Evolutionary conservation across 2,888 invertebrate genomes (phyloP).

Genomic region (Mesorhabditis spiculigera): DNA sequence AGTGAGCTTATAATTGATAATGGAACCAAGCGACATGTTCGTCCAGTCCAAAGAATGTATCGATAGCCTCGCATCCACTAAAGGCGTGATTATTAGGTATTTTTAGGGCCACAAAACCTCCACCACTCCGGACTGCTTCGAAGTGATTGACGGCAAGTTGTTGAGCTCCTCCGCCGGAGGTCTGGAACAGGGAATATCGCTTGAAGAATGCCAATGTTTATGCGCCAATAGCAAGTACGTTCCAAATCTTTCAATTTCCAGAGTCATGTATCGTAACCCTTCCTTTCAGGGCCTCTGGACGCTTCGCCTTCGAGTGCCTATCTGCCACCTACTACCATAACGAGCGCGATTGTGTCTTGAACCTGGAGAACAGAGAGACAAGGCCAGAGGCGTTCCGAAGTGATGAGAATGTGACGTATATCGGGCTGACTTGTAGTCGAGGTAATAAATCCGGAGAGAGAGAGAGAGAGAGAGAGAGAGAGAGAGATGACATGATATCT

Average conservation of each 20-base stretch:
- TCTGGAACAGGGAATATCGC: slow-evolving; percentile 48
- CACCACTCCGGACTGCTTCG: slow-evolving; percentile 32
- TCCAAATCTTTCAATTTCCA: not conserved
- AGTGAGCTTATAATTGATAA: not conserved
- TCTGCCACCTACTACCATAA: slow-evolving; percentile 57
- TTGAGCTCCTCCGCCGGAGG: slow-evolving; percentile 53
- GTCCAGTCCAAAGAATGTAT: no score
- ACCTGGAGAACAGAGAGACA: slow-evolving; percentile 41
- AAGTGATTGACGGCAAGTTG: slow-evolving; percentile 35
- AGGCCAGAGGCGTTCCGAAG: slow-evolving; percentile 22
- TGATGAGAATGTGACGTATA: slow-evolving; percentile 37
- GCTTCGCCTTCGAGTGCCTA: slow-evolving; percentile 55
- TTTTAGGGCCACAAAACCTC: not conserved
- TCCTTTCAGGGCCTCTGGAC: slow-evolving; percentile 40
- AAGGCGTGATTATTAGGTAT: no score
- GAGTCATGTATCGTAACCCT: not conserved
- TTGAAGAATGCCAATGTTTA: slow-evolving; percentile 55
- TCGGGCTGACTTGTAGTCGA: slow-evolving; percentile 40
- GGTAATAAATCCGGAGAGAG: slow-evolving; percentile 14
- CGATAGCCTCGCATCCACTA: no score
- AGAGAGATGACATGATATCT: not conserved
- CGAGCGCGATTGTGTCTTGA: slow-evolving; percentile 54
- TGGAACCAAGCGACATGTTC: no score
- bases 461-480: not conserved
- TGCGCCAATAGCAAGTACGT: slow-evolving; percentile 54